Conservation (phyloP, 2,113 vertebrate genomes). For the Rhinoderma darwinii region DNA sequence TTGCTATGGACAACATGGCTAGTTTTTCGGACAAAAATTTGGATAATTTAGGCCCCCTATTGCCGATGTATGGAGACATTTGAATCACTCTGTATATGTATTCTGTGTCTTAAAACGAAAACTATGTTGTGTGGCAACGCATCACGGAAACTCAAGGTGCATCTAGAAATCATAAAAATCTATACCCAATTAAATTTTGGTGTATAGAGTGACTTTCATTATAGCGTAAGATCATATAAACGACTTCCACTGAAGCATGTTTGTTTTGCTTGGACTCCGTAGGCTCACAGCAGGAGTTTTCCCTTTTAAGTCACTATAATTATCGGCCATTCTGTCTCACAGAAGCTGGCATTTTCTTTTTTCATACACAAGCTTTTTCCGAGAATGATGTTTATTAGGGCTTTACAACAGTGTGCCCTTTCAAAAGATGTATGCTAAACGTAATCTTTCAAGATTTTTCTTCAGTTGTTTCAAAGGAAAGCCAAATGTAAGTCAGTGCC, state of each 20-base stretch:
- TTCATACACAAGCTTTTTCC: conserved; percentile 44
- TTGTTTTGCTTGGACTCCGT: conserved; percentile 3
- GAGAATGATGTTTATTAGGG: conserved; percentile 21
- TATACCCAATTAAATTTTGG: not conserved
- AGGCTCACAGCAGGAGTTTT: conserved; percentile 36
- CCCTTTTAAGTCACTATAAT: conserved; percentile 12
- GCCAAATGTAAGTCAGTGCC: conserved; percentile 40
- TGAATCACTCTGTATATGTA: no score
- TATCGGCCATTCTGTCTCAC: conserved; percentile 7
- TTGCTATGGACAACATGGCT: no score
- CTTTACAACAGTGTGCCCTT: conserved; percentile 29
- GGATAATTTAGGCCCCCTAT: no score
- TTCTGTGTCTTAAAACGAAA: no score
- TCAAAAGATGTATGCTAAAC: conserved; percentile 40
- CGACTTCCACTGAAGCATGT: not conserved
- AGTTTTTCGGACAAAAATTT: no score
- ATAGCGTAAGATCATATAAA: not conserved
- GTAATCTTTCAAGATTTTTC: conserved; percentile 47
- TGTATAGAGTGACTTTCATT: not conserved
- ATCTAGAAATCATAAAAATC: not conserved
- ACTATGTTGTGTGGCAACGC: no score
- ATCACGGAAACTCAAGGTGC: not conserved
- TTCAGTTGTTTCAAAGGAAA: conserved; percentile 22
- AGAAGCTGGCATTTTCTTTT: conserved; percentile 31
- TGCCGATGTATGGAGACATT: no score